Base-by-base conservation (phyloP, 2,797 vertebrate genomes). In the Gephyroberyx darwinii region DNA sequence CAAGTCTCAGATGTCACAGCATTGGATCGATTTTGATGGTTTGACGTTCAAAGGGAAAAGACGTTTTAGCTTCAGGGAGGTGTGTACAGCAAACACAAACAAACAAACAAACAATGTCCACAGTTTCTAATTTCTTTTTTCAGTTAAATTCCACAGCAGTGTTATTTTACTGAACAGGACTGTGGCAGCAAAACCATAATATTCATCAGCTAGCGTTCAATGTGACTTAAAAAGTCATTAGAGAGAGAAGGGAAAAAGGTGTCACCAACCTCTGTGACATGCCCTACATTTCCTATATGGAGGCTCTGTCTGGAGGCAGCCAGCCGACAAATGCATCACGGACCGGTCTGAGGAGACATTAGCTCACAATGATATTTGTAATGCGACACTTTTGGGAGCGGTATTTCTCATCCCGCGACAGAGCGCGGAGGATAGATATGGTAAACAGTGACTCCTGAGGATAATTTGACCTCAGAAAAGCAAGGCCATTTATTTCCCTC, bases 371-470 rank as follows among this genome's bases (percentile, higher is more conserved):
- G 67, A 82, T 83, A 87, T 83, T 82, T 83, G 84, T 86, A 86
- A 82, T 73, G 71, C 66, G 8, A 76, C 66, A 77, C 77, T 84
- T 86, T 77, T 63, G 75, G 77, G 50, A 71, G 82, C 68, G 76
- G 61, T 71, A 81, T 89, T 87, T 82, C 84, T 90, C 84, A 86
- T 87, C 74, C 58, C 0, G 17, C 78, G 81, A 67, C 78, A 76
- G 78, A 54, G 66, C 12, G 13, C 58, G 37, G 68, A 72, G 65
- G 83, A 78, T 66, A 69, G 68, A 80, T 84, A 80, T 82, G 78
- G 80, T 86, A 84, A 90, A 87, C 77, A 80, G 77, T 17, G 62
- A 66, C 87, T 91, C 84, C 79, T 35, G 80, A 84, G 83, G 77
- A 81, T 83, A 85, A 83, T 82, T 78, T 87, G 69, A 86, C 81